Evolutionary conservation across 2,113 vertebrate genomes (phyloP), one percentile per base, ranked within the genome.

Genomic region (Melierax canorus): DNA sequence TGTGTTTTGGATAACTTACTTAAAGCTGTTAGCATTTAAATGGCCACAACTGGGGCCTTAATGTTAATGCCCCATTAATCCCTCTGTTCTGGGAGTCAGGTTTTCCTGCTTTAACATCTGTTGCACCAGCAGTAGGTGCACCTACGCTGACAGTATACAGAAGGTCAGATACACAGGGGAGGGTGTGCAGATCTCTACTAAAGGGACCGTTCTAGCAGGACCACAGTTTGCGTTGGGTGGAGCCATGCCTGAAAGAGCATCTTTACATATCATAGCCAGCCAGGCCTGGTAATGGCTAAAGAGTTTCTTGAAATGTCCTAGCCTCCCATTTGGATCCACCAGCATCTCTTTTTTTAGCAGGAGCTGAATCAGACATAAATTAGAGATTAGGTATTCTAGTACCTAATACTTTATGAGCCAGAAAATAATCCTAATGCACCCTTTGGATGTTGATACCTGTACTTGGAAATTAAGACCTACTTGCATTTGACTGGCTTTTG

Each of bases 101-200:
- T 92, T 90, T 96, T 91, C 69, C 27, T 29, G 19, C 58, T 96
- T 67, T 82, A 93, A 87, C 91, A 97, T 92, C 92, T 96, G 89
- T 94, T 94, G 80, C 71, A 73, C 53, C 53, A 76, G 60, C 91
- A 91, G 86, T 73, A 78, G 92, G 74, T 95, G 55, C 80, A 87
- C 62, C 95, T 91, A 55, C 3, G 2, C n/a, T 0, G 14, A 48
- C 69, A 64, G 53, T 9, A 11, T 38, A n/a, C 56, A 51, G 74
- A 46, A 55, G 1, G 86, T 67, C 72, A 91, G n/a, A 39, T 78
- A 56, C 72, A 22, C 46, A 36, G 36, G 73, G 68, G 60, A 85
- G 30, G 12, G 22, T 24, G 71, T 75, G 53, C 46, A 60, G n/a
- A 22, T 64, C 48, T 64, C 77, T 76, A 2, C 64, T 85, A 45